A percentile compares a stretch with the other conserved stretches of the same genome.
Conservation (phyloP, 2,113 vertebrate genomes). For the Noturus placidus region DNA sequence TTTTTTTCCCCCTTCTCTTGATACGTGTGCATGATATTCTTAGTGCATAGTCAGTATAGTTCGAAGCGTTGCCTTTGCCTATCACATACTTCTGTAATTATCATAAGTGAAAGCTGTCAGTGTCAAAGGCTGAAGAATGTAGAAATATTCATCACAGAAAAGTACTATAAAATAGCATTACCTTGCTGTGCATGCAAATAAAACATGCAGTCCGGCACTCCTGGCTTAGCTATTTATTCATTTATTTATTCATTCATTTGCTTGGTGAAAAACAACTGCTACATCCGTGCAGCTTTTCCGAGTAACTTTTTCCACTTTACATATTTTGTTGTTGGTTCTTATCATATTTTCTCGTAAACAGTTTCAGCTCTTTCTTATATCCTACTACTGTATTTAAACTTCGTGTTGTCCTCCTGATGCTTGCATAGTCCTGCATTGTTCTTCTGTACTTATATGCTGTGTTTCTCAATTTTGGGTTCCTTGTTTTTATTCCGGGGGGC, state of each 20-base stretch:
- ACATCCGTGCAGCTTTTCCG: background rate
- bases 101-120: slow-evolving; percentile 29
- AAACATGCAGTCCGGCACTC: background rate
- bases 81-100: slow-evolving; percentile 27
- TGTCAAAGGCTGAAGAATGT: slow-evolving; percentile 10
- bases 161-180: slow-evolving; percentile 1
- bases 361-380: background rate
- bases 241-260: background rate
- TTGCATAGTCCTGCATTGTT: background rate
- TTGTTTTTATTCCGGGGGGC: background rate
- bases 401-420: background rate
- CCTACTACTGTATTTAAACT: background rate
- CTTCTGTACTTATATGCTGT: background rate
- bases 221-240: background rate
- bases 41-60: background rate
- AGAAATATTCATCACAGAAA: slow-evolving; percentile 2
- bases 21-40: slow-evolving; percentile 5
- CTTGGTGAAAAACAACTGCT: background rate
- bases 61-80: background rate
- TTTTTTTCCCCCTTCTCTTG: background rate
- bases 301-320: no score
- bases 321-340: no score
- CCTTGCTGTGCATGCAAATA: background rate
- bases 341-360: background rate
- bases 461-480: background rate